These are phyloP conservation scores for Nesoenas mayeri DNA, from an alignment of 2,113 vertebrate species.

Conservation along the genomic window DNA sequence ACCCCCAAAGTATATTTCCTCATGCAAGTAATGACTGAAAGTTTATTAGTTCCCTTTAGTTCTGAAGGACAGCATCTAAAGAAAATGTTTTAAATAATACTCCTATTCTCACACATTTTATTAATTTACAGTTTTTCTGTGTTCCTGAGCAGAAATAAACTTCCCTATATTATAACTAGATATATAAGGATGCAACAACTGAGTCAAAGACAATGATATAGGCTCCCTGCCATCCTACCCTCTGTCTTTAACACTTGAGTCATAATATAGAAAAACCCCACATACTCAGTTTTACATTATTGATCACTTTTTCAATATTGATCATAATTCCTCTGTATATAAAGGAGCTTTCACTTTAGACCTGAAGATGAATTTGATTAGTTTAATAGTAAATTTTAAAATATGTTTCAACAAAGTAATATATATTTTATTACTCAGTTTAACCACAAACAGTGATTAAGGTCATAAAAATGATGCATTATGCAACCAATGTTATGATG, in stretches of 20 bases:
- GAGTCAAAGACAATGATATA: neutral
- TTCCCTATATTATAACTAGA: neutral
- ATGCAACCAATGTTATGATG: neutral
- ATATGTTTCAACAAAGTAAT: neutral
- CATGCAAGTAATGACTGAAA: neutral
- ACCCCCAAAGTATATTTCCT: neutral
- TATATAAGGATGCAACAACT: neutral
- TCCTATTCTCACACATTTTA: neutral
- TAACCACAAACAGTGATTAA: neutral
- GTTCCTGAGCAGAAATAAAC: neutral
- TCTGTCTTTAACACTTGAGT: neutral
- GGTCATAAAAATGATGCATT: neutral
- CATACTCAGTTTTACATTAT: neutral
- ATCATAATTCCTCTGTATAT: neutral
- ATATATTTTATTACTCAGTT: neutral
- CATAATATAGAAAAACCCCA: neutral
- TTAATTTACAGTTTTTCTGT: neutral
- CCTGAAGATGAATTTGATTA: neutral
- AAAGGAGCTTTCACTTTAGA: neutral
- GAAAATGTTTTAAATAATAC: neutral
- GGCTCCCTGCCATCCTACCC: neutral
- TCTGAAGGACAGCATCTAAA: neutral
- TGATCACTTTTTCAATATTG: neutral
- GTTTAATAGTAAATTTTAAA: neutral
- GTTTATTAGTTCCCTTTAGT: neutral